Evolutionary conservation across 30 jellyfish, hydroid and myxozoan species (phyloP).

Genomic region (Chrysaora quinquecirrha): DNA sequence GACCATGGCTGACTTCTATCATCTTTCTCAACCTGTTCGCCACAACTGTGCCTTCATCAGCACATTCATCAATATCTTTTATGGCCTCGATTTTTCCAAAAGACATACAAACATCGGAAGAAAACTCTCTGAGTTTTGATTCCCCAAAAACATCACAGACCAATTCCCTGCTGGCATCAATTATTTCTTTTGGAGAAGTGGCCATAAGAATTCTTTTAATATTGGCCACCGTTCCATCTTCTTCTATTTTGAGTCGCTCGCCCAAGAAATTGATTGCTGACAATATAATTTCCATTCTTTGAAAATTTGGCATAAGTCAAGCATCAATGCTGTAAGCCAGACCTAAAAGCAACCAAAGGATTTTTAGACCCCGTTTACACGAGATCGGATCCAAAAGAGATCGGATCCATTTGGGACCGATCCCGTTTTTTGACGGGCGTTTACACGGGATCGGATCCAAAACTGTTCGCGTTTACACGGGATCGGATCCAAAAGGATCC

Average conservation of each 20-base stretch:
- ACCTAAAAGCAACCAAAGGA: constrained; percentile 4
- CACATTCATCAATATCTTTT: neutral
- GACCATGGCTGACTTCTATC: constrained; percentile 7
- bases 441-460: no score
- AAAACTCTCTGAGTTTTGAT: constrained; percentile 8
- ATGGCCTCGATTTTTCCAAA: constrained; percentile 18
- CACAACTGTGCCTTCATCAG: constrained; percentile 25
- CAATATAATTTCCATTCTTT: neutral
- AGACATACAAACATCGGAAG: constrained; percentile 7
- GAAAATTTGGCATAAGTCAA: constrained; percentile 17
- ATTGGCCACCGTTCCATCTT: constrained; percentile 19
- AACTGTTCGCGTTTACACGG: no score
- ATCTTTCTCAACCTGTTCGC: constrained; percentile 6
- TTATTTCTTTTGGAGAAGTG: constrained; percentile 17
- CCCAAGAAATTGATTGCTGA: constrained; percentile 9
- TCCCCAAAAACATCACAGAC: constrained; percentile 8
- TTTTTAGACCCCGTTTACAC: no score
- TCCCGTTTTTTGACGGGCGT: no score
- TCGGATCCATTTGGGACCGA: no score
- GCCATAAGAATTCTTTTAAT: constrained; percentile 7
- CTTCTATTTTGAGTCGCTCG: constrained; percentile 10
- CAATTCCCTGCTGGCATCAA: constrained; percentile 21
- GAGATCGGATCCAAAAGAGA: no score
- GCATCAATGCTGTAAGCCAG: constrained; percentile 31
- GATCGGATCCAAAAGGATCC: no score